Conservation (phyloP, 2,888 invertebrate species). For the Erebia aethiops region DNA sequence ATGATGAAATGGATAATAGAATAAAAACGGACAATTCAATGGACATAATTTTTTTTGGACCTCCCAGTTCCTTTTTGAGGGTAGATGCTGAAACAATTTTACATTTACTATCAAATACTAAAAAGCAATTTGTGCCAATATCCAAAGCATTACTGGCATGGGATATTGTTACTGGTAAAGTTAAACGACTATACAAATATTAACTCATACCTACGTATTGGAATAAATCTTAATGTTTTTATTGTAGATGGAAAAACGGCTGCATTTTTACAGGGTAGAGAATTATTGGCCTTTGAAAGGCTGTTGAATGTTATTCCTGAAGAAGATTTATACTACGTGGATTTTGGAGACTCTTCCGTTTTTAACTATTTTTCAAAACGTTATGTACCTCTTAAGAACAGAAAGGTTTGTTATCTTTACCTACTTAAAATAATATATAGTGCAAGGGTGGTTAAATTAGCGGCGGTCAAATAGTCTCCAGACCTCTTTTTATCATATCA, state of each 20-base stretch:
- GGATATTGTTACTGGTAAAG: slow-evolving; percentile 72
- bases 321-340: slow-evolving; percentile 73
- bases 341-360: slow-evolving; percentile 72
- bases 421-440: background rate
- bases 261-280: slow-evolving; percentile 70
- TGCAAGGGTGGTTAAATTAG: too few relatives aligned
- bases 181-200: background rate
- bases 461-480: background rate
- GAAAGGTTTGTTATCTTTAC: slow-evolving; percentile 57
- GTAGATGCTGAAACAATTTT: slow-evolving; percentile 69
- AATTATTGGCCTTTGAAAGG: slow-evolving; percentile 64
- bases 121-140: slow-evolving; percentile 64
- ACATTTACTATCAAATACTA: slow-evolving; percentile 63
- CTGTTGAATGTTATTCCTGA: slow-evolving; percentile 69
- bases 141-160: slow-evolving; percentile 65
- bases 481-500: too few relatives aligned
- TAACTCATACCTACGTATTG: background rate
- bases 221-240: background rate
- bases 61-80: slow-evolving; percentile 65
- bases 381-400: slow-evolving; percentile 54
- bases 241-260: slow-evolving; percentile 71
- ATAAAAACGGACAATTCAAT: slow-evolving; percentile 61
- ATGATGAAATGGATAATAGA: slow-evolving; percentile 68
- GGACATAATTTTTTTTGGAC: slow-evolving; percentile 74
- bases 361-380: slow-evolving; percentile 62